Evolutionary conservation across 2,113 vertebrate species (phyloP), one percentile per base, ranked within the genome.

Genomic region (Paramormyrops kingsleyae): DNA sequence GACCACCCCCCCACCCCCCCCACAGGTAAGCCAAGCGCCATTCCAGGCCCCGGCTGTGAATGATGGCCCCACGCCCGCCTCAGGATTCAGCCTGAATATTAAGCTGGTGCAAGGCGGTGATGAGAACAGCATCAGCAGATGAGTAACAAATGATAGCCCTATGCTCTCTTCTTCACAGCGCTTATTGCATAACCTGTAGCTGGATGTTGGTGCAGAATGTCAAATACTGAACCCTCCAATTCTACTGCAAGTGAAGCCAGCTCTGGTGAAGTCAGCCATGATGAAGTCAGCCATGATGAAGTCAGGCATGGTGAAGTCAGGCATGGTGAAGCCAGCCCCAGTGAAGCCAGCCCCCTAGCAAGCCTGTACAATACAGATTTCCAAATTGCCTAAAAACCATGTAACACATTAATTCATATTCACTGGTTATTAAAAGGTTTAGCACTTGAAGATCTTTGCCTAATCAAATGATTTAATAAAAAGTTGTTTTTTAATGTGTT

Each of bases 401-500:
- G 74, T 6, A 80, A 42, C 4, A 39, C 15, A 42, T 80, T 80
- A 5, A 85, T 49, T 80, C 74, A 85, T 27, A 85, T 44, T 49
- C 19, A 24, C 24, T 49, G 35, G 42, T 49, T 49, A 49, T 27
- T 85, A 85, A 85, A 24, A 85, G 83, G 24, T 85, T 44, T 49
- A 70, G 39, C 62, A 31, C n/a, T 70, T 49, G 42, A 88, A 27
- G n/a, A 46, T 49, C 39, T 85, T 83, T 85, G 77, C 50, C 13
- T n/a, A 80, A 84, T 89, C 89, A 59, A 59, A 35, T 42, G 13
- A 52, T 89, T 84, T 84, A 39, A 84, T 84, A 50, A 84, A 46
- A 84, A 46, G 15, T 35, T 47, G 15, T 15, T 47, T 44, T 10
- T 85, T 85, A 21, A 83, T 85, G 21, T 85, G 21, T 85, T 44